A percentile compares a stretch with the other conserved stretches of the same genome.
These are phyloP conservation scores for Progne subis DNA, from an alignment of 2,113 vertebrate species.

Conservation along the genomic window DNA sequence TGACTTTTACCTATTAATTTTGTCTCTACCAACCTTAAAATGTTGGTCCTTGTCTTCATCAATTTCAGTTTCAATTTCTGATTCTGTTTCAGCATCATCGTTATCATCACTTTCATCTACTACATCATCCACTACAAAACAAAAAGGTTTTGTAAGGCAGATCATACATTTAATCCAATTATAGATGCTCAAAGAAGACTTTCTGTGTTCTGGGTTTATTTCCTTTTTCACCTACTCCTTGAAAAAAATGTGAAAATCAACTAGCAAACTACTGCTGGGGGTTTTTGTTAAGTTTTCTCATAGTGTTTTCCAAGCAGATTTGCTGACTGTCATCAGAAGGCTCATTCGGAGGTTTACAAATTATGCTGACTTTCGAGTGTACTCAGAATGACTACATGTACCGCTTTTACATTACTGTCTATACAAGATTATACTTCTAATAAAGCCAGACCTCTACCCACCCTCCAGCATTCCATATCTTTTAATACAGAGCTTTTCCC, in stretches of 20 bases:
- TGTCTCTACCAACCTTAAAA: conserved; percentile 75
- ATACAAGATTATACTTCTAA: background rate
- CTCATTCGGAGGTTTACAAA: background rate
- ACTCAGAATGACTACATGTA: background rate
- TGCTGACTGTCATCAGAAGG: background rate
- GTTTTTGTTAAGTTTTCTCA: background rate
- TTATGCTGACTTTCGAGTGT: background rate
- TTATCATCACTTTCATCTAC: conserved; percentile 97
- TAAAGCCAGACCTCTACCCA: background rate
- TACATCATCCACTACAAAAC: conserved; percentile 91
- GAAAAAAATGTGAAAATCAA: background rate
- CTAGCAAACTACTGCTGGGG: background rate
- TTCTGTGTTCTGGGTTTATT: rapidly evolving
- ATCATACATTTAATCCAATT: conserved; percentile 35
- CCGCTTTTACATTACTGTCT: background rate
- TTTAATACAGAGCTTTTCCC: background rate
- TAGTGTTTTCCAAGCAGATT: background rate
- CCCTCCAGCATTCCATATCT: rapidly evolving
- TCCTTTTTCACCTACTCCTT: background rate
- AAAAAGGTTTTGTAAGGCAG: conserved; percentile 61
- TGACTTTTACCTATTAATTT: background rate
- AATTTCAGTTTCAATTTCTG: conserved; percentile 87
- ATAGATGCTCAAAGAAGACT: background rate
- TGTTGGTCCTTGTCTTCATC: conserved; percentile 87
- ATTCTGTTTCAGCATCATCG: conserved; percentile 87